phyloP scores from a whole-genome alignment of 2,797 vertebrate species.

The Calcarius lapponicus region DNA sequence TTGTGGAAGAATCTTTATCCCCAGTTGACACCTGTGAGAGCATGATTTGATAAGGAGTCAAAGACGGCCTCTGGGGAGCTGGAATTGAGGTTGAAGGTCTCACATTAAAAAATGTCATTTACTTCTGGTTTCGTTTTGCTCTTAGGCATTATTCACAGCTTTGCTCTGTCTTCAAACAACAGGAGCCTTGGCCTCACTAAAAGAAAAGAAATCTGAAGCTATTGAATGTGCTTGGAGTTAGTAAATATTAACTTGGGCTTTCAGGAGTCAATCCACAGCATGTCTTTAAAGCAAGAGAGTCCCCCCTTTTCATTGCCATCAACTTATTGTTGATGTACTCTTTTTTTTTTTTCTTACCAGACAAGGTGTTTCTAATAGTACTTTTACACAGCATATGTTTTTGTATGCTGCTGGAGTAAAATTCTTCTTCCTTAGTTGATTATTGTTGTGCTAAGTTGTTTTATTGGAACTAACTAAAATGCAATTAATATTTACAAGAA shows the following conservation, averaged over 20 bases:
- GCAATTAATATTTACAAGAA: not conserved
- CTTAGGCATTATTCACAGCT: constrained; percentile 59
- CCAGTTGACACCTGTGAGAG: not conserved
- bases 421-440: not conserved
- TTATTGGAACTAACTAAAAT: not conserved
- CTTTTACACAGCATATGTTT: not conserved
- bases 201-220: constrained; percentile 36
- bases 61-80: constrained; percentile 48
- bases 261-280: not conserved
- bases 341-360: not conserved
- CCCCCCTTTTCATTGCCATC: not conserved
- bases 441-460: not conserved
- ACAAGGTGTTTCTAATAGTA: not conserved
- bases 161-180: constrained; percentile 59
- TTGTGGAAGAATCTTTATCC: constrained; percentile 17
- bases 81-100: constrained; percentile 66
- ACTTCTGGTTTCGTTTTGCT: constrained; percentile 56
- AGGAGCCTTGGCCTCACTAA: constrained; percentile 33
- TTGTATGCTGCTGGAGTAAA: not conserved
- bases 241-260: constrained; percentile 62
- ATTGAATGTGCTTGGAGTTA: constrained; percentile 48
- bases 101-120: constrained; percentile 59
- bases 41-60: constrained; percentile 22
- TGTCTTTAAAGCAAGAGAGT: not conserved
- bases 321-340: not conserved